These are phyloP conservation scores for Gortyna flavago DNA, from an alignment of 2,888 invertebrate genomes.

Conservation along the genomic window DNA sequence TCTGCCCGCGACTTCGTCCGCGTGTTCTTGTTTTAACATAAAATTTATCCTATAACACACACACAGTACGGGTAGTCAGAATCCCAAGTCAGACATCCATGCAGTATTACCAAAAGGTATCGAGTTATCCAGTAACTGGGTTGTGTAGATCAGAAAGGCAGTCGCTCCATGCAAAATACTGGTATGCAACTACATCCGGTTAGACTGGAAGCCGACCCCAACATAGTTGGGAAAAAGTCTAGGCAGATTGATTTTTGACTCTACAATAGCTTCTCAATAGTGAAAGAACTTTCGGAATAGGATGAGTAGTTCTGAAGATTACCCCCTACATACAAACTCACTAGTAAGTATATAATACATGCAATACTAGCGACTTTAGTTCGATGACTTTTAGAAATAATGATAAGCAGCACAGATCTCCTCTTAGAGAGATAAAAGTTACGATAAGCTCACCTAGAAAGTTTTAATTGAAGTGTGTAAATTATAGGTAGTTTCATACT, in stretches of 20 bases:
- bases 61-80: too few relatives aligned
- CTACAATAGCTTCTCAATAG: not conserved
- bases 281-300: not conserved
- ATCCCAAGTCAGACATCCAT: too few relatives aligned
- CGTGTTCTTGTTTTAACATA: not conserved
- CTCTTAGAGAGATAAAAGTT: not conserved
- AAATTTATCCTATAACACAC: not conserved
- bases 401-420: not conserved
- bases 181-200: too few relatives aligned
- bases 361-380: not conserved
- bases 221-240: too few relatives aligned
- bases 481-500: not conserved
- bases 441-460: not conserved
- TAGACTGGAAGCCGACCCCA: too few relatives aligned
- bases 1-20: not conserved
- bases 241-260: too few relatives aligned
- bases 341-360: not conserved
- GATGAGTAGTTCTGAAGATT: not conserved
- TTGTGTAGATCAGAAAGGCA: too few relatives aligned
- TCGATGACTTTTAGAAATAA: too few relatives aligned
- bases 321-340: not conserved
- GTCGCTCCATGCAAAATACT: too few relatives aligned
- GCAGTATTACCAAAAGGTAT: too few relatives aligned
- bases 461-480: slow-evolving; percentile 21
- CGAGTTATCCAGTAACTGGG: too few relatives aligned